Conservation (phyloP, 2,113 vertebrate species). For the Atrichornis clamosus region DNA sequence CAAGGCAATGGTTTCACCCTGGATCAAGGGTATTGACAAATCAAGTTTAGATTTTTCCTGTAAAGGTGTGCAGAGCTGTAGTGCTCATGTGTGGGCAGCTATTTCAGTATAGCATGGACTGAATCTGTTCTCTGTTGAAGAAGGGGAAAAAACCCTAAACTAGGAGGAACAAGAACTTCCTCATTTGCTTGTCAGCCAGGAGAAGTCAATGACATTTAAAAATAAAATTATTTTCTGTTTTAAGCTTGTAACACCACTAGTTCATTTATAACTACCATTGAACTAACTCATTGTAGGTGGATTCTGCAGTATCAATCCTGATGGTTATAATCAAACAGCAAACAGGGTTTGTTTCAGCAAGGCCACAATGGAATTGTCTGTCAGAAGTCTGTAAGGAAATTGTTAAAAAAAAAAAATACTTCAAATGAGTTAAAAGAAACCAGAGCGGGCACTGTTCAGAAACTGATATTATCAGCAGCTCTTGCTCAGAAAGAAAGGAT, state of each 20-base stretch:
- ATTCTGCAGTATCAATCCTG: background rate
- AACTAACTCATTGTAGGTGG: background rate
- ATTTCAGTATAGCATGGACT: fast-evolving
- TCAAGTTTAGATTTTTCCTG: background rate
- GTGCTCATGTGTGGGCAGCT: background rate
- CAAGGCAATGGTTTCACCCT: background rate
- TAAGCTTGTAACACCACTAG: background rate
- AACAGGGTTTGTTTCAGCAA: background rate
- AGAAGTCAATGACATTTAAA: background rate
- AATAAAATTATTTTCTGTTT: background rate
- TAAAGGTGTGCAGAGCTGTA: background rate
- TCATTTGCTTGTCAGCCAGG: background rate
- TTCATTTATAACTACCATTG: background rate
- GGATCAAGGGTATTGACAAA: fast-evolving
- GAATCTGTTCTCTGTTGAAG: background rate
- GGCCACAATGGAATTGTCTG: background rate
- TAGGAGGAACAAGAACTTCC: background rate
- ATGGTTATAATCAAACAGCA: background rate
- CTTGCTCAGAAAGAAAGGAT: background rate
- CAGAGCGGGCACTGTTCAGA: background rate
- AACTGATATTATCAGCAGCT: constrained; percentile 15
- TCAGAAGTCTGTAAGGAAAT: background rate
- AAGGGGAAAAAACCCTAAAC: background rate
- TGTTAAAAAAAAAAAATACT: background rate
- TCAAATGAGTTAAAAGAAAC: background rate